These are phyloP conservation scores for Glaucomys volans DNA, from an alignment of 2,113 vertebrate species.

Conservation along the genomic window DNA sequence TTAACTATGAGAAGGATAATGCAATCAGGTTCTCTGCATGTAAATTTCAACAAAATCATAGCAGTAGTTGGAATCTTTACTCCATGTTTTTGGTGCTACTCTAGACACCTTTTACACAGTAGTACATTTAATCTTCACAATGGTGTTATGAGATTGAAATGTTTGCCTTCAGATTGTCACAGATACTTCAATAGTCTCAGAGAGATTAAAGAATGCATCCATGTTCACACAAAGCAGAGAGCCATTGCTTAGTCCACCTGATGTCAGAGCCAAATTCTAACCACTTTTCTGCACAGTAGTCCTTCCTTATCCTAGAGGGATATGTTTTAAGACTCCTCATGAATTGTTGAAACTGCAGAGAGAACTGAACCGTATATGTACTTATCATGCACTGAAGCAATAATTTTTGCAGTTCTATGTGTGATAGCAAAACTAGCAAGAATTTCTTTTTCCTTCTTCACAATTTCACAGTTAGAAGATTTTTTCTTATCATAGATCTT, in stretches of 20 bases:
- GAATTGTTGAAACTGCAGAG: background rate
- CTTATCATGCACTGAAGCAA: background rate
- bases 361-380: background rate
- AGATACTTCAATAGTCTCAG: background rate
- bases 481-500: background rate
- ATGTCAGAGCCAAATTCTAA: background rate
- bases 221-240: background rate
- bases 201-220: conserved; percentile 12
- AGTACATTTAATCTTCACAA: background rate
- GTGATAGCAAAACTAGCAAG: background rate
- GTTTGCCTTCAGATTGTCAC: background rate
- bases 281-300: background rate
- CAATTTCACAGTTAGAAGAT: background rate
- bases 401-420: background rate
- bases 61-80: background rate
- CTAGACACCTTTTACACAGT: background rate
- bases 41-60: background rate
- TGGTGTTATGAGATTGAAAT: background rate
- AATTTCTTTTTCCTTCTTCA: background rate
- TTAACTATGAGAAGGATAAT: background rate
- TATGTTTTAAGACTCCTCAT: background rate
- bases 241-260: background rate
- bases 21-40: background rate
- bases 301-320: background rate
- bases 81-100: background rate